Evolutionary conservation across 2,888 invertebrate species (phyloP).

Genomic region (Lycocerus yunnanus): DNA sequence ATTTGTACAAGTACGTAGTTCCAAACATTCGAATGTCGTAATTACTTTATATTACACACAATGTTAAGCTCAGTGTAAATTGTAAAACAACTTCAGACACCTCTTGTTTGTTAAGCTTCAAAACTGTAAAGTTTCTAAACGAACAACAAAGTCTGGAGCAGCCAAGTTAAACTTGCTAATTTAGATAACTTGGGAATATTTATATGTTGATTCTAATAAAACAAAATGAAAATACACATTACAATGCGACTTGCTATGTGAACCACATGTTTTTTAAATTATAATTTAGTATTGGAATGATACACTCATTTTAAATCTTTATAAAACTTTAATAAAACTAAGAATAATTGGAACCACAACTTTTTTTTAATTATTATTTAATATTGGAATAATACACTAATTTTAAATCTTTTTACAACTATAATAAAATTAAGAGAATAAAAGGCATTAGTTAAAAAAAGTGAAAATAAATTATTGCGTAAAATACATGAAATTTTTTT

Average conservation of each 20-base stretch:
- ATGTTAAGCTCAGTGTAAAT: constrained; percentile 5
- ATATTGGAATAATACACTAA: too few relatives aligned
- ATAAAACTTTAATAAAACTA: too few relatives aligned
- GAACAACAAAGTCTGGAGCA: constrained; percentile 7
- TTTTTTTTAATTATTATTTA: too few relatives aligned
- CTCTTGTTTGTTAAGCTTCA: constrained; percentile 9
- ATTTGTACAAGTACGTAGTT: neutral
- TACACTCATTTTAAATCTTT: too few relatives aligned
- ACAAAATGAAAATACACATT: neutral
- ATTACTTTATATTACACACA: constrained; percentile 1
- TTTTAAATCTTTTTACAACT: too few relatives aligned
- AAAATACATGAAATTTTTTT: too few relatives aligned
- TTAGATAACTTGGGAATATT: constrained; percentile 12
- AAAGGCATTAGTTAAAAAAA: too few relatives aligned
- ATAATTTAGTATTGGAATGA: too few relatives aligned
- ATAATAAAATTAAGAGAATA: too few relatives aligned
- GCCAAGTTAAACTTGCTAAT: constrained; percentile 11
- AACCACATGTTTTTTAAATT: neutral
- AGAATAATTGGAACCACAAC: too few relatives aligned
- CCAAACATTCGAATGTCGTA: neutral
- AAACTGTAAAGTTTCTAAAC: constrained; percentile 5
- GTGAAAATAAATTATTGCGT: too few relatives aligned
- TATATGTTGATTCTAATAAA: neutral
- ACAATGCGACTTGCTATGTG: neutral
- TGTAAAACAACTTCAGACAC: neutral